Conservation (phyloP, 2,113 vertebrate genomes). For the Chascanopsetta lugubris region DNA sequence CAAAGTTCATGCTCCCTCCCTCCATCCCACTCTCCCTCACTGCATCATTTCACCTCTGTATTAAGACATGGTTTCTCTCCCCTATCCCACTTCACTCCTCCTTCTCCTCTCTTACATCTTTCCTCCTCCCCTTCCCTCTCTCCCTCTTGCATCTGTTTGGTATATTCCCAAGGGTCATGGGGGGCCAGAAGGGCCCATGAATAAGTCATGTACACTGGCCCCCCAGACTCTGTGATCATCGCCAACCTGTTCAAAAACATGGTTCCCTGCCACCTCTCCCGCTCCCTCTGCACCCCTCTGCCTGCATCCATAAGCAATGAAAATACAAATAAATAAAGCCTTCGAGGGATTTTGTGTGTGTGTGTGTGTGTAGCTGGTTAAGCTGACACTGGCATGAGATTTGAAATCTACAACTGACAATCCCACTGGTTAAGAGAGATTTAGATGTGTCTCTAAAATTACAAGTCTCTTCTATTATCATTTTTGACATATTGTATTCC, state of each 20-base stretch:
- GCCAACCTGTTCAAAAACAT: conserved; percentile 76
- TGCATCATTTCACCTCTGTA: conserved; percentile 21
- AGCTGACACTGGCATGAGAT: conserved; percentile 18
- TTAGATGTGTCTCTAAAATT: neutral
- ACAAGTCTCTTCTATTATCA: too few species aligned
- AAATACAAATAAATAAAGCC: conserved; percentile 75
- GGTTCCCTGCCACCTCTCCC: conserved; percentile 68
- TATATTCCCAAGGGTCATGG: conserved; percentile 62
- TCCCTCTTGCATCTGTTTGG: conserved; percentile 74
- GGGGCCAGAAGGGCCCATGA: conserved; percentile 79
- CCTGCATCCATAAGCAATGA: conserved; percentile 75
- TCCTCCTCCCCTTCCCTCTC: conserved; percentile 41
- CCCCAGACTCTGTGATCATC: conserved; percentile 77
- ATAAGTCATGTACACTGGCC: conserved; percentile 78
- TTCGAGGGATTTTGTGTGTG: conserved; percentile 35
- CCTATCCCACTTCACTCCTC: conserved; percentile 34
- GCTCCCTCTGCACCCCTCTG: conserved; percentile 59
- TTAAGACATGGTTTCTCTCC: conserved; percentile 33
- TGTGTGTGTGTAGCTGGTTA: neutral
- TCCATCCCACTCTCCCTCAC: conserved; percentile 8
- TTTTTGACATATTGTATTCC: too few species aligned
- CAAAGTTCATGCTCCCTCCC: conserved; percentile 16
- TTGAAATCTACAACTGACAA: neutral
- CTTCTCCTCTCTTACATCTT: conserved; percentile 34
- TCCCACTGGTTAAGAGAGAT: neutral